These are phyloP conservation scores for Rhorus exstirpatorius DNA, from an alignment of 2,888 invertebrate genomes.

Conservation along the genomic window DNA sequence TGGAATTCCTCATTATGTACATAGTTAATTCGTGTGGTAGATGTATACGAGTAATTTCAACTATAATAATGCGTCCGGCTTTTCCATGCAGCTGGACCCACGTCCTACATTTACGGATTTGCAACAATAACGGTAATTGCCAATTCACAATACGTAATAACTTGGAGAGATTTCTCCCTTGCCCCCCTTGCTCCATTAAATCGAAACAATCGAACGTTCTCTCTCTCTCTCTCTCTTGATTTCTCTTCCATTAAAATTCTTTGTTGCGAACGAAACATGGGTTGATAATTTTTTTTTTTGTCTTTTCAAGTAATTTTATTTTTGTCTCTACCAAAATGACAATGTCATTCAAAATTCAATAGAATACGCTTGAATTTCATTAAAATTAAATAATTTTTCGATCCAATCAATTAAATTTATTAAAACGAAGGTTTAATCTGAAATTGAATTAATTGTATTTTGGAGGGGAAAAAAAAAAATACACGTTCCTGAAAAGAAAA, in stretches of 20 bases:
- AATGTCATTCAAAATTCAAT: no score
- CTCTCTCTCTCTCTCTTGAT: constrained; percentile 54
- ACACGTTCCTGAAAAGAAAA: no score
- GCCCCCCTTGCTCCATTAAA: constrained; percentile 71
- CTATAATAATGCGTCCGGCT: constrained; percentile 71
- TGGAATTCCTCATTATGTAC: no score
- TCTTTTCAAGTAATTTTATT: no score
- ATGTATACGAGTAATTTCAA: constrained; percentile 70
- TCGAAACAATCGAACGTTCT: constrained; percentile 71
- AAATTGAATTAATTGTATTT: no score
- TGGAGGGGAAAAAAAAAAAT: no score
- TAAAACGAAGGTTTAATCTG: no score
- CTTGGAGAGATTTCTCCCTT: constrained; percentile 68
- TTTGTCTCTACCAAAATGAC: no score
- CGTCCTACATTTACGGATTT: constrained; percentile 78
- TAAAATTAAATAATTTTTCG: no score
- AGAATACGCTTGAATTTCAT: no score
- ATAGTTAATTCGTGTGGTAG: no score
- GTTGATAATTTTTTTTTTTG: neutral
- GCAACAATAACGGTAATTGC: constrained; percentile 82
- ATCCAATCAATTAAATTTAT: no score
- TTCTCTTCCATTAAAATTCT: constrained; percentile 62
- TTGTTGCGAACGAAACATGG: constrained; percentile 40
- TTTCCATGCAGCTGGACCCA: constrained; percentile 77
- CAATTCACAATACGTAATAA: constrained; percentile 82